Evolutionary conservation across 2,888 invertebrate genomes (phyloP).

Genomic region (Acanthosepion esculentum): DNA sequence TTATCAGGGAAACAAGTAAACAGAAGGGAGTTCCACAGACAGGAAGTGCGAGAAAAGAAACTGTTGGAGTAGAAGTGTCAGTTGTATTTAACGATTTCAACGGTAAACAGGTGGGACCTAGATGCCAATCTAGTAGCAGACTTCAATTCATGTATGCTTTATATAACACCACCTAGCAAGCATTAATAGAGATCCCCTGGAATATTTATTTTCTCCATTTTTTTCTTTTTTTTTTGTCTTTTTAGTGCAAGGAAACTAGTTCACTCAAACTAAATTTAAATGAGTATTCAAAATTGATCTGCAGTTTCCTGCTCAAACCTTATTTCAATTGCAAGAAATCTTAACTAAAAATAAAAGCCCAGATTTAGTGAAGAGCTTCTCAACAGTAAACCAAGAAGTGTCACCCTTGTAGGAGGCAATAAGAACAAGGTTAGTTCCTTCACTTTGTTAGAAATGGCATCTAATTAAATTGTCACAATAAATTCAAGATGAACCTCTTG

Average conservation of each 20-base stretch:
- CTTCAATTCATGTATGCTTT: too few relatives aligned
- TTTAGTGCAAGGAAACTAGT: background rate
- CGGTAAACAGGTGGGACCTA: too few relatives aligned
- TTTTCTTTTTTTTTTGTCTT: too few relatives aligned
- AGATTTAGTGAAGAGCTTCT: background rate
- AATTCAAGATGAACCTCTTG: background rate
- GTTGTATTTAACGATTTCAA: too few relatives aligned
- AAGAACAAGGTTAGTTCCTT: background rate
- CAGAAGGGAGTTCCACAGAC: too few relatives aligned
- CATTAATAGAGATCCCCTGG: too few relatives aligned
- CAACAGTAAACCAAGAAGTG: background rate
- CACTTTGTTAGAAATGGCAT: background rate
- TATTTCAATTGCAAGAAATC: background rate
- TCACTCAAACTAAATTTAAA: background rate
- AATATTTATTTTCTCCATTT: background rate
- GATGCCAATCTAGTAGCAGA: too few relatives aligned
- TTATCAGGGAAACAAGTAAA: too few relatives aligned
- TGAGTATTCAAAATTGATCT: background rate
- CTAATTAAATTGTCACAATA: constrained; percentile 33
- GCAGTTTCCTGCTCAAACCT: background rate
- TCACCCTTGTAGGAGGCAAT: background rate
- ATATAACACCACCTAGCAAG: too few relatives aligned
- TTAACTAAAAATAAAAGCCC: background rate
- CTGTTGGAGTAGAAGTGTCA: too few relatives aligned
- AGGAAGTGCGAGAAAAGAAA: too few relatives aligned